phyloP scores from a whole-genome alignment of 1,140 invertebrate species.

The Platyscapa corneri region DNA sequence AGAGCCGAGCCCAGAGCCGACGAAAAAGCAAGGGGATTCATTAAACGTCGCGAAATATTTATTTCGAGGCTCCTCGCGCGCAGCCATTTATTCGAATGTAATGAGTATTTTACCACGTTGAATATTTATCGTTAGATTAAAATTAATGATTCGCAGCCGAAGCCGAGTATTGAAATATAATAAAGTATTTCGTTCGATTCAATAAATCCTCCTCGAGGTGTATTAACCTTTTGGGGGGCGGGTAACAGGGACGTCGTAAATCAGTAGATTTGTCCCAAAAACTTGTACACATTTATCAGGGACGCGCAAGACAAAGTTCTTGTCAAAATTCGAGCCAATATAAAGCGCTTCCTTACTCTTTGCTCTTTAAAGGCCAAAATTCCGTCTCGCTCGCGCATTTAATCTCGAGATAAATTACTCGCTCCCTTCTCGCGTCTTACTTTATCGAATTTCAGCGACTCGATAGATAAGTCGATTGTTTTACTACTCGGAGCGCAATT shows the following conservation, averaged over 20 bases:
- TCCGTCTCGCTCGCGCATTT: background rate
- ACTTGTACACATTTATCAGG: constrained; percentile 21
- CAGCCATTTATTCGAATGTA: background rate
- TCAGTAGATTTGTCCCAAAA: constrained; percentile 22
- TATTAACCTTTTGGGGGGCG: background rate
- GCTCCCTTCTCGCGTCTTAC: background rate
- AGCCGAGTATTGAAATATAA: background rate
- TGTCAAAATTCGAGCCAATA: constrained; percentile 9
- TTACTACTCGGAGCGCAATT: background rate
- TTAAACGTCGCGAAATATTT: constrained; percentile 1
- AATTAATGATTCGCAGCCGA: background rate
- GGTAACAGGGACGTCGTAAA: background rate
- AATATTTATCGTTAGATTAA: constrained; percentile 23
- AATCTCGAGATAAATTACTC: constrained; percentile 13
- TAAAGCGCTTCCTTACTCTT: background rate
- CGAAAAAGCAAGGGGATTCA: background rate
- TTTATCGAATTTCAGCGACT: background rate
- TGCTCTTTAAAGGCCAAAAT: background rate
- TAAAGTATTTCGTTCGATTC: constrained; percentile 12
- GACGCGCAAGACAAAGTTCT: constrained; percentile 13
- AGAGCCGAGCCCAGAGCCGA: too few species aligned
- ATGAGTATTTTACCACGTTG: background rate
- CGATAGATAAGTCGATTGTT: background rate
- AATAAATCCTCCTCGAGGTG: background rate
- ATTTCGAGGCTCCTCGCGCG: background rate